These are phyloP conservation scores for Noctilio leporinus DNA, from an alignment of 2,113 vertebrate species.

Conservation along the genomic window DNA sequence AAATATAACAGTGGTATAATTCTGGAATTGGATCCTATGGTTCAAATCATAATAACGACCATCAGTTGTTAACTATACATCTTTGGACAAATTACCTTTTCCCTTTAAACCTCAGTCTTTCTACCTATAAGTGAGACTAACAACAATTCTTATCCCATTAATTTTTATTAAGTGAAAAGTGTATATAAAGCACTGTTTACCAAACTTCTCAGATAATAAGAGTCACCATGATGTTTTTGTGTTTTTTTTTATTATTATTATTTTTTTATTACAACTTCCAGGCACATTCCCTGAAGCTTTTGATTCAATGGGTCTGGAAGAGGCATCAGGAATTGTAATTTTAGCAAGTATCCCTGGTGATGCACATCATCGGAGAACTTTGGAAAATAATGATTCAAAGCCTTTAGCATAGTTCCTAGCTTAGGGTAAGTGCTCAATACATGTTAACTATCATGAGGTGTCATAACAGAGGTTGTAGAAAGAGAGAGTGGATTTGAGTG, in stretches of 20 bases:
- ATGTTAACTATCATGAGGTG: not conserved
- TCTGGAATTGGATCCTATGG: not conserved
- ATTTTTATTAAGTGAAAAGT: not conserved
- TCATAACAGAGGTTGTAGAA: not conserved
- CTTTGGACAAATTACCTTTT: not conserved
- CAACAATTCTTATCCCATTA: not conserved
- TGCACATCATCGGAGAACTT: not conserved
- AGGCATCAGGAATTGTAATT: not conserved
- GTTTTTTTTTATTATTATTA: not conserved
- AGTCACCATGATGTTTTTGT: not conserved
- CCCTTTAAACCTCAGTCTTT: not conserved
- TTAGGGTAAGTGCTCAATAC: not conserved
- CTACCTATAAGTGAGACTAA: not conserved
- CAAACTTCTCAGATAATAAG: not conserved
- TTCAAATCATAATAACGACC: not conserved
- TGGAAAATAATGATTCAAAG: not conserved
- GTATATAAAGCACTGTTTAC: not conserved
- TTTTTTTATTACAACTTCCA: not conserved
- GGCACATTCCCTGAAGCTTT: not conserved
- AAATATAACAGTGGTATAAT: not conserved
- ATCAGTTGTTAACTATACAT: not conserved
- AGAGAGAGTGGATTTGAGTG: not conserved
- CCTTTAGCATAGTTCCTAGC: not conserved
- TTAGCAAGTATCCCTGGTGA: constrained; percentile 15
- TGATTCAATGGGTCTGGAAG: not conserved